Evolutionary conservation across 2,797 vertebrate genomes (phyloP).

Genomic region (Oreonectes daqikongensis): DNA sequence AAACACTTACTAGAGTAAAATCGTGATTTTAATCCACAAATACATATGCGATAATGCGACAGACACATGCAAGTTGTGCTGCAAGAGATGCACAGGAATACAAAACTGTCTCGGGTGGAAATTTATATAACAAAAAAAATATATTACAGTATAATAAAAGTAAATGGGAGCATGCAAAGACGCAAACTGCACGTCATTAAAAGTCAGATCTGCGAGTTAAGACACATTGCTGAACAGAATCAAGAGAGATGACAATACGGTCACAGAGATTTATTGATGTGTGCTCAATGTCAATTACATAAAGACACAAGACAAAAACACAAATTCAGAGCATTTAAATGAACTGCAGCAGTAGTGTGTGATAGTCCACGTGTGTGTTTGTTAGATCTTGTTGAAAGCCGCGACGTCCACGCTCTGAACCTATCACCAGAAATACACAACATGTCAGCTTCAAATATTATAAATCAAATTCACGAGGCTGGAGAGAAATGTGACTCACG

Average conservation of each 20-base stretch:
- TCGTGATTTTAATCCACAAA: too few species aligned
- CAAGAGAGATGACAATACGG: background rate
- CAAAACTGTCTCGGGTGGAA: too few species aligned
- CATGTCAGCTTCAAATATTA: background rate
- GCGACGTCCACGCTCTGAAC: slow-evolving; percentile 96
- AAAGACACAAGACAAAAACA: slow-evolving; percentile 1
- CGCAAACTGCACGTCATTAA: background rate
- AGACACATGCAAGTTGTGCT: too few species aligned
- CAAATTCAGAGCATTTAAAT: slow-evolving; percentile 43
- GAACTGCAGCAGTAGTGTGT: slow-evolving; percentile 23
- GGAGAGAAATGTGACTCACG: slow-evolving; percentile 74
- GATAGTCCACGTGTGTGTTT: slow-evolving; percentile 4
- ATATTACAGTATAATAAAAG: background rate
- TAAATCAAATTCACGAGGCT: background rate
- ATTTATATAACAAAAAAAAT: background rate
- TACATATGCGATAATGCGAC: too few species aligned
- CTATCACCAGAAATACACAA: slow-evolving; percentile 70
- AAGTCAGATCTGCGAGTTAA: background rate
- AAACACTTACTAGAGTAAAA: too few species aligned
- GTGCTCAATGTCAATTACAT: background rate
- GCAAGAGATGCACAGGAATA: too few species aligned
- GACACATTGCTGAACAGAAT: background rate
- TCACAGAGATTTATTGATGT: background rate
- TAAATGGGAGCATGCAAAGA: background rate
- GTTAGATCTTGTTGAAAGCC: slow-evolving; percentile 78